Conservation (phyloP, 2,113 vertebrate genomes). For the Seriola dumerili region DNA sequence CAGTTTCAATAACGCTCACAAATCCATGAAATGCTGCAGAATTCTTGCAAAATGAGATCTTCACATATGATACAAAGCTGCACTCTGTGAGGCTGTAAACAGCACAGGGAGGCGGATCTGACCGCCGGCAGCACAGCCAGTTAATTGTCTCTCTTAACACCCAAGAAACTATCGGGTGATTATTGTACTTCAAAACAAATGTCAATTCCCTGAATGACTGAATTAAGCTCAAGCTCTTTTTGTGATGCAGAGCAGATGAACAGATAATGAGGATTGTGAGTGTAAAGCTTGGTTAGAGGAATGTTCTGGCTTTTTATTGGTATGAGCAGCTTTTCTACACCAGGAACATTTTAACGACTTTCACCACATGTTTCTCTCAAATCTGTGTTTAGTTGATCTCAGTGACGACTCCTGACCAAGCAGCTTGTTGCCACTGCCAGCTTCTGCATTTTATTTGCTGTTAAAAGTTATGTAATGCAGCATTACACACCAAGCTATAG, state of each 20-base stretch:
- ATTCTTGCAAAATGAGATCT: constrained; percentile 16
- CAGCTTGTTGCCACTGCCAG: constrained; percentile 19
- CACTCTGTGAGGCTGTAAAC: not conserved
- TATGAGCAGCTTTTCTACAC: constrained; percentile 32
- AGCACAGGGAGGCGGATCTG: not conserved
- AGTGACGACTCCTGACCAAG: constrained; percentile 30
- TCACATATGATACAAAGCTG: constrained; percentile 16
- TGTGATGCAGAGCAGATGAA: constrained; percentile 34
- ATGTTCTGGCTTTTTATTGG: constrained; percentile 53
- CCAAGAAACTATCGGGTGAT: constrained; percentile 3
- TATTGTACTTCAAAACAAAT: constrained; percentile 46
- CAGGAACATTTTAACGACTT: constrained; percentile 53
- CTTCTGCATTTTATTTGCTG: constrained; percentile 18
- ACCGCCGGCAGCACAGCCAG: constrained; percentile 17
- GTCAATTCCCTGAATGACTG: constrained; percentile 23
- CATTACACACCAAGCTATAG: not conserved
- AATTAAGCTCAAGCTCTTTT: constrained; percentile 15
- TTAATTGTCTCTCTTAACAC: constrained; percentile 31
- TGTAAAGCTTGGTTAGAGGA: constrained; percentile 37
- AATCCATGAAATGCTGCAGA: not conserved
- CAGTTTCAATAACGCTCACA: constrained; percentile 1
- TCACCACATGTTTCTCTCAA: constrained; percentile 47
- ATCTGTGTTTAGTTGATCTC: constrained; percentile 32
- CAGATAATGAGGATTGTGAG: constrained; percentile 39
- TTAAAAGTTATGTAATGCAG: not conserved